phyloP scores from a whole-genome alignment of 1,140 invertebrate species.

The Drosophila malerkotliana region DNA sequence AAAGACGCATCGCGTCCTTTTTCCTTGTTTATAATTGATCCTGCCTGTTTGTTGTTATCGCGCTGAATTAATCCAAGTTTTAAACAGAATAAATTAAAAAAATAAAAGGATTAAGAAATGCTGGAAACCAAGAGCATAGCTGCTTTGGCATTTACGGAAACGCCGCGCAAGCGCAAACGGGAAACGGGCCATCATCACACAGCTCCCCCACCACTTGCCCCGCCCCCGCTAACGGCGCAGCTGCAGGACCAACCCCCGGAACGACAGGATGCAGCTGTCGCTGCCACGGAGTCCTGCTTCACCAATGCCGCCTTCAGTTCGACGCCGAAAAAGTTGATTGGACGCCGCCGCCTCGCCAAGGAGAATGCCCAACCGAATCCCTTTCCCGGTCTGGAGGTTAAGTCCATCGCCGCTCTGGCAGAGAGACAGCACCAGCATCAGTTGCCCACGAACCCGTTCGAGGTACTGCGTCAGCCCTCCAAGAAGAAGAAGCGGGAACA shows the following conservation, averaged over 20 bases:
- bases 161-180: constrained; percentile 79
- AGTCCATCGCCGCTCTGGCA: constrained; percentile 72
- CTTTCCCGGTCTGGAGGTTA: constrained; percentile 70
- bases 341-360: constrained; percentile 57
- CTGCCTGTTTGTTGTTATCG: neutral
- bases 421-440: constrained; percentile 9
- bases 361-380: constrained; percentile 44
- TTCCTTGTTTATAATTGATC: constrained; percentile 23
- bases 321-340: constrained; percentile 71
- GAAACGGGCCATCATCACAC: constrained; percentile 27
- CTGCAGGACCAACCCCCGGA: constrained; percentile 19
- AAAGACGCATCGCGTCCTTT: constrained; percentile 14
- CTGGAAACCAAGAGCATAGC: constrained; percentile 70
- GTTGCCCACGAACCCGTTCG: constrained; percentile 67
- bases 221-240: constrained; percentile 30
- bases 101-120: constrained; percentile 19
- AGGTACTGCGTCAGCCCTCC: constrained; percentile 76
- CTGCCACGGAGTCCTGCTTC: constrained; percentile 60
- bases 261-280: constrained; percentile 43
- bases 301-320: constrained; percentile 80
- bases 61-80: neutral
- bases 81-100: neutral
- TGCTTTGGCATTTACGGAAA: constrained; percentile 60
- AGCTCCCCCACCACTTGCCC: constrained; percentile 12
- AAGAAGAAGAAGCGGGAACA: constrained; percentile 80